Evolutionary conservation across 2,797 vertebrate species (phyloP).

Genomic region (Catamblyrhynchus diadema): DNA sequence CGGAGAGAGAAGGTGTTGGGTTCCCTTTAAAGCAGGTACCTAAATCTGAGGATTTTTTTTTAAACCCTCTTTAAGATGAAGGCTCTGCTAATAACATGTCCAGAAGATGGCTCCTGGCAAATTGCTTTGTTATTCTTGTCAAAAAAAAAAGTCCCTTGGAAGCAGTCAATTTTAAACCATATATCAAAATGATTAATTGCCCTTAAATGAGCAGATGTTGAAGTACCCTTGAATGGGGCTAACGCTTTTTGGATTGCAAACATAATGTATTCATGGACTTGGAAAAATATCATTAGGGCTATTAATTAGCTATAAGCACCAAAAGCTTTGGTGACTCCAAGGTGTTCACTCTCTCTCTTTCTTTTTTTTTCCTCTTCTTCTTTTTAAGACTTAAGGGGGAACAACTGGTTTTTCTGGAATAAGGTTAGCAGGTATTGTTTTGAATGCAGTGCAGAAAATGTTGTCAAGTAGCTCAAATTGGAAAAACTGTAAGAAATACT

Average conservation of each 20-base stretch:
- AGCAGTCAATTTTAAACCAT: constrained; percentile 95
- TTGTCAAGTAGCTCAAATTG: background rate
- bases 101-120: constrained; percentile 93
- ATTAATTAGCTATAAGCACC: constrained; percentile 77
- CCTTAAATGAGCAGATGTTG: constrained; percentile 95
- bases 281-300: constrained; percentile 88
- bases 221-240: constrained; percentile 90
- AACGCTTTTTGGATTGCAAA: constrained; percentile 79
- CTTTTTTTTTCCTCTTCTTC: background rate
- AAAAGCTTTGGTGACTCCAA: constrained; percentile 70
- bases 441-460: background rate
- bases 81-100: constrained; percentile 90
- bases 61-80: constrained; percentile 82
- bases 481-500: background rate
- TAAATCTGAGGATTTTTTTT: constrained; percentile 69
- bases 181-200: constrained; percentile 99
- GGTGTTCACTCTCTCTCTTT: constrained; percentile 1
- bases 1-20: constrained; percentile 37
- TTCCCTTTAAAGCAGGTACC: constrained; percentile 79
- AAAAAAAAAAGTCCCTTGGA: constrained; percentile 83
- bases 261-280: constrained; percentile 90
- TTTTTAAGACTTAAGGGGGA: constrained; percentile 40
- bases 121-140: constrained; percentile 99
- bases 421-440: background rate
- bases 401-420: constrained; percentile 29